Percentiles rank a stretch among this genome's conserved stretches.
phyloP scores from a whole-genome alignment of 2,113 vertebrate species.

The Pristiophorus japonicus region DNA sequence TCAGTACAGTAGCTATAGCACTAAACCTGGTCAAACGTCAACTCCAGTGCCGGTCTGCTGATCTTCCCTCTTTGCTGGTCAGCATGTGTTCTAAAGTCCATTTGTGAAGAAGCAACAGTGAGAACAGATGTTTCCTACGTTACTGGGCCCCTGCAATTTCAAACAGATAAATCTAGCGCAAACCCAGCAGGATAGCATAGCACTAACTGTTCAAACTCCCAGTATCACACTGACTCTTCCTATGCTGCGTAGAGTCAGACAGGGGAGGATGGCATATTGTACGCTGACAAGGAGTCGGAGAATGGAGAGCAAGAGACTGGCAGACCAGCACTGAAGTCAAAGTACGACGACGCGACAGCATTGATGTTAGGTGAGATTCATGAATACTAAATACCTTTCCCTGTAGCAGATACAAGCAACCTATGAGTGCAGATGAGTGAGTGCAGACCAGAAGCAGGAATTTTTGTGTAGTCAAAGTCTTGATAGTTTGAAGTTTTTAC shows the following conservation, averaged over 20 bases:
- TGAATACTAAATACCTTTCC: not conserved
- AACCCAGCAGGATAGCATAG: not conserved
- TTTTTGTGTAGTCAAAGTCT: too few species aligned
- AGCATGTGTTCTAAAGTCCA: not conserved
- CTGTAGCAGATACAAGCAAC: not conserved
- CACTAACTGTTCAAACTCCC: not conserved
- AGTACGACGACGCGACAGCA: not conserved
- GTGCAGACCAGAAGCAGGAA: not conserved
- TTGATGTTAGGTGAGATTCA: not conserved
- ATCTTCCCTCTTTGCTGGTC: not conserved
- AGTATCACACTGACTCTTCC: not conserved
- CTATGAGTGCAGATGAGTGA: not conserved
- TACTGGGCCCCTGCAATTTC: not conserved
- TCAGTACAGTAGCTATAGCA: not conserved
- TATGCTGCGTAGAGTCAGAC: not conserved
- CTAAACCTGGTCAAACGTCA: not conserved
- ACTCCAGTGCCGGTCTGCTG: not conserved
- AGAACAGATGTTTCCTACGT: not conserved
- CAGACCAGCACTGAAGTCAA: too few species aligned
- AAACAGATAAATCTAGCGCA: not conserved
- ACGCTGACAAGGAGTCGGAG: not conserved
- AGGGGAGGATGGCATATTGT: not conserved
- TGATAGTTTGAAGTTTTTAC: not conserved
- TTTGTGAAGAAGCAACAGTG: not conserved
- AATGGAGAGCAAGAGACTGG: not conserved